phyloP scores from a whole-genome alignment of 2,888 invertebrate species.

The Eupithecia vulgata region DNA sequence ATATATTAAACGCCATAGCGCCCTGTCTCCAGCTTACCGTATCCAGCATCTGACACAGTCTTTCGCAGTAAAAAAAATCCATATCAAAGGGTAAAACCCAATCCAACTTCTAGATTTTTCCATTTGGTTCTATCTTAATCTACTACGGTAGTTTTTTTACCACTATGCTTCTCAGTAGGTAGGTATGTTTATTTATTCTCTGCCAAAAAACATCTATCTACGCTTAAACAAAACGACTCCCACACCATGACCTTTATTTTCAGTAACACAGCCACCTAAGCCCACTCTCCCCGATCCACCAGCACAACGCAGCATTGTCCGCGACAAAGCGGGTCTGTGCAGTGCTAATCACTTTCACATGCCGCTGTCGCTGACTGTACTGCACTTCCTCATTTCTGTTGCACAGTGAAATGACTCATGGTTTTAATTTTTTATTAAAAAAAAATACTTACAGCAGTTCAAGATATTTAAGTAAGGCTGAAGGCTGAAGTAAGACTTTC shows the following conservation, averaged over 20 bases:
- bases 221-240: not conserved
- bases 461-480: too few relatives aligned
- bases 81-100: not conserved
- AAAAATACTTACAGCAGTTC: too few relatives aligned
- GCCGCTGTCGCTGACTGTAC: conserved; percentile 64
- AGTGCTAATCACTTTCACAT: conserved; percentile 79
- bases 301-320: conserved; percentile 68
- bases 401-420: conserved; percentile 26
- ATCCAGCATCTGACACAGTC: too few relatives aligned
- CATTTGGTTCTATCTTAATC: not conserved
- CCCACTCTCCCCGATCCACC: conserved; percentile 43
- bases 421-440: conserved; percentile 1
- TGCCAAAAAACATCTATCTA: not conserved
- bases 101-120: not conserved
- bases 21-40: too few relatives aligned
- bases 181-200: not conserved
- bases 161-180: not conserved
- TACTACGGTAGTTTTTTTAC: not conserved
- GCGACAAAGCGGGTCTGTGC: conserved; percentile 71
- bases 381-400: conserved; percentile 68
- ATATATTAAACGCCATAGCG: too few relatives aligned
- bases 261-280: not conserved
- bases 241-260: not conserved
- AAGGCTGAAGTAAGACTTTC: too few relatives aligned
- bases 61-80: too few relatives aligned